A percentile compares a stretch with the other conserved stretches of the same genome.
Conservation (phyloP, 2,888 invertebrate species). For the Fragum sueziense region DNA sequence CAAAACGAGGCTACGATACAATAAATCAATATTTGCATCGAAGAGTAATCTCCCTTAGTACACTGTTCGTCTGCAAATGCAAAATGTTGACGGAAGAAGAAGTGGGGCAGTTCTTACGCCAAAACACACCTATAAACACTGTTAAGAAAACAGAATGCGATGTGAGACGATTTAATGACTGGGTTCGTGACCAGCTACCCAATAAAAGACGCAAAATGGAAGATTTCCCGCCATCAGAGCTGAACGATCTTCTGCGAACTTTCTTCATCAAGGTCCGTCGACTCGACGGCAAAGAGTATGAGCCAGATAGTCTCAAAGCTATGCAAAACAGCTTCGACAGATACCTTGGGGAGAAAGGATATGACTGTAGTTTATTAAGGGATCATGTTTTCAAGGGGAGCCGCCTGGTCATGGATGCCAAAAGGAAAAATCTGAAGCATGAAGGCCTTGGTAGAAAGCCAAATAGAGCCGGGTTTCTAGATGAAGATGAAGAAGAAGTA, state of each 20-base stretch:
- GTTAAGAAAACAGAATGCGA: constrained; percentile 12
- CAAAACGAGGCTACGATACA: too few species aligned
- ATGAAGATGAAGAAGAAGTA: constrained; percentile 10
- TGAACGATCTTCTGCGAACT: constrained; percentile 10
- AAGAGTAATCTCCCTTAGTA: too few species aligned
- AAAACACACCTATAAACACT: constrained; percentile 9
- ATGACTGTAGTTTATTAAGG: not conserved
- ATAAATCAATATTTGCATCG: too few species aligned
- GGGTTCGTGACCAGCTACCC: constrained; percentile 1
- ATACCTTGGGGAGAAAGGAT: constrained; percentile 13
- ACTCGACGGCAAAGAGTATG: not conserved
- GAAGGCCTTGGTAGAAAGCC: constrained; percentile 16
- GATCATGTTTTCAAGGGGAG: constrained; percentile 12
- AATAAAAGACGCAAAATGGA: constrained; percentile 12
- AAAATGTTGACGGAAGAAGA: too few species aligned
- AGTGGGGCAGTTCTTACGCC: not conserved
- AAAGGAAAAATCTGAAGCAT: constrained; percentile 15
- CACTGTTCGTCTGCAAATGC: too few species aligned
- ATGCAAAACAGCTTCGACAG: constrained; percentile 24
- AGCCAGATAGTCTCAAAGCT: constrained; percentile 15
- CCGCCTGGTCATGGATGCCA: constrained; percentile 15
- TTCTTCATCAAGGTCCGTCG: constrained; percentile 2
- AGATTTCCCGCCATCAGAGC: constrained; percentile 9
- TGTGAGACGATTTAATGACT: not conserved
- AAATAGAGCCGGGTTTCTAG: not conserved